Evolutionary conservation across 2,113 vertebrate genomes (phyloP), one percentile per base, ranked within the genome.

Genomic region (Ptychochromis oligacanthus): DNA sequence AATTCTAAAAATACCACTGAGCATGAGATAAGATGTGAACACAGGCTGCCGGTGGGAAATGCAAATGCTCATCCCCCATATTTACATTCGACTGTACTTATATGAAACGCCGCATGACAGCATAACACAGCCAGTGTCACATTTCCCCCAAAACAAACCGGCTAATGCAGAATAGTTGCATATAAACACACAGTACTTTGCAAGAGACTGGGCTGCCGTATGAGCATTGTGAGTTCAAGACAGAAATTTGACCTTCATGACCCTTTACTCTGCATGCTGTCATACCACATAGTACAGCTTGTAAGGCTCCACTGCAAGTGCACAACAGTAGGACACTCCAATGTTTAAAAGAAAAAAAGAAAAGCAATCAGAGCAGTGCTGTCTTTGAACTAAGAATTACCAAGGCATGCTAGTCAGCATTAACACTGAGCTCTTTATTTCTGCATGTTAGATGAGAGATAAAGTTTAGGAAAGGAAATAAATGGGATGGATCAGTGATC

Each of bases 301-400:
- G 34, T 84, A 85, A 84, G 54, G 81, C 84, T 89, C 79, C 86
- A 88, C 86, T 82, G 79, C 82, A 70, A 83, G 88, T 80, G 86
- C 92, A 89, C 86, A 84, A 90, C 85, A 89, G 85, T 79, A 79
- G 87, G 89, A 91, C 87, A 90, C 83, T 84, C 76, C 89, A 82
- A 91, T 38, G 15, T 84, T 82, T n/a, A 28, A 17, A 59, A 76
- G 86, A 38, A 14, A 4, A 13, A 80, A 85, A 75, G 26, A 81
- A 75, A 84, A 87, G 92, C 92, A 91, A 14, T 82, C 89, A 38
- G 80, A 91, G 79, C 93, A 91, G 89, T 1, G 82, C 86, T n/a
- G 87, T 91, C 91, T 86, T 81, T 84, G 86, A 88, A 1, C 88
- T 85, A 83, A 93, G 93, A 94, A 92, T 62, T 15, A 93, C 88